phyloP scores from a whole-genome alignment of 2,888 invertebrate species.

The Norana najaformis region DNA sequence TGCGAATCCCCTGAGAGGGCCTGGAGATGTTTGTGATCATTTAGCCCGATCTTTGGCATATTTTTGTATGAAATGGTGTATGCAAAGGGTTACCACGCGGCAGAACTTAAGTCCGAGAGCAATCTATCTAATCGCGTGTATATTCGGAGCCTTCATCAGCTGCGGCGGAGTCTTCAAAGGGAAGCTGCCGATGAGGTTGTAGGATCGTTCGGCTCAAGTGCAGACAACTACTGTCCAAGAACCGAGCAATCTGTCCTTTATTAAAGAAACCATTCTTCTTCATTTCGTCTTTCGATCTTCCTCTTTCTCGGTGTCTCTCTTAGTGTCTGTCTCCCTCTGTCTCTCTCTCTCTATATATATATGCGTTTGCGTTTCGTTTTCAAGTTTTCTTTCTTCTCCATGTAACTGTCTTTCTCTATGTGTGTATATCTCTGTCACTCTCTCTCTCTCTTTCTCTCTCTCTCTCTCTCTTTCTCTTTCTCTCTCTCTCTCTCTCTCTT shows the following conservation, averaged over 20 bases:
- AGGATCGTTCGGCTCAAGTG: background rate
- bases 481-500: background rate
- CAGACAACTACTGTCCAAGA: background rate
- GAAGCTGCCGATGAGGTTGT: background rate
- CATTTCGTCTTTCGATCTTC: background rate
- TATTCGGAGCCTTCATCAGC: background rate
- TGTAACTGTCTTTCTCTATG: background rate
- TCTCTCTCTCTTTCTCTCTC: background rate
- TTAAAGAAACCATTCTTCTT: conserved; percentile 1
- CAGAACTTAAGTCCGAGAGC: background rate
- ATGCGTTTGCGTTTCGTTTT: background rate
- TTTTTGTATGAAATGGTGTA: background rate
- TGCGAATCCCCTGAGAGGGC: background rate
- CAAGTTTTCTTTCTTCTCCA: background rate
- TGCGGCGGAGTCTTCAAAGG: background rate
- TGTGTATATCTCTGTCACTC: background rate
- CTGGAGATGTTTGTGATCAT: background rate
- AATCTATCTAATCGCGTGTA: background rate
- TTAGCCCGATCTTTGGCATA: too few relatives aligned
- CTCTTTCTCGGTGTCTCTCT: background rate
- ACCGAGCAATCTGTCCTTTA: background rate
- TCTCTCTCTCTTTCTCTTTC: background rate
- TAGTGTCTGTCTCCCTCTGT: background rate
- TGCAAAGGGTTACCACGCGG: background rate
- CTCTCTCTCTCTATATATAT: background rate